Evolutionary conservation across 2,113 vertebrate species (phyloP), one percentile per base, ranked within the genome.

Genomic region (Melanocharis versteri): DNA sequence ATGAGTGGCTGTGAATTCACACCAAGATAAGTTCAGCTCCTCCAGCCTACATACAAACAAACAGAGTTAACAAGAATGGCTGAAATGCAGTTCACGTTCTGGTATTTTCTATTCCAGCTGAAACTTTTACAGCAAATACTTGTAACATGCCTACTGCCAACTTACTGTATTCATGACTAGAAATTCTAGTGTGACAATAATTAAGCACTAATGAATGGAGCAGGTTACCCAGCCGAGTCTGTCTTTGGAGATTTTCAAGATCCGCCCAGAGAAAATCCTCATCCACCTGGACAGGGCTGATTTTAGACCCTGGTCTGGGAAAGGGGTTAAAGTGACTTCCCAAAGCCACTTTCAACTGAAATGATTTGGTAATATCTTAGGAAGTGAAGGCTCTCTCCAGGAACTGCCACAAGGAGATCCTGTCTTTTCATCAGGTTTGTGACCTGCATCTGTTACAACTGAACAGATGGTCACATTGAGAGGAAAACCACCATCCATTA

Each of bases 11-110:
- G 90, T 98, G 92, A 99, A 99, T 73, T 98, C 96, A 73, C 99
- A 99, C 99, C 99, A 99, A 5, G 99, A 99, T 50, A 99, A 93
- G 79, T 99, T 99, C 92, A 99, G 83, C 90, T 99, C 99, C 68
- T 98, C 90, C 64, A 99, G 65, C 53, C 99, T 98, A 90, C 17
- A 64, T 11, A 69, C 8, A 94, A 91, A 65, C 15, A 21, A 70
- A 68, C 11, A 84, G 23, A 87, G 37, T 88, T 87, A 71, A 11
- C 9, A 93, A 79, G 26, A 70, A 82, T 5, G 17, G 53, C 9
- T 76, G 35, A 87, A 82, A 68, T 16, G 39, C 27, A 51, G 28
- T 51, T 83, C 22, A 15, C 14, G 4, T 60, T 72, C 48, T 61
- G 9, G 3, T 53, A 61, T 15, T 39, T 58, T 24, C 44, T 66